These are phyloP conservation scores for Orchesellides sinensis DNA, from an alignment of 2,888 invertebrate species.

Conservation along the genomic window DNA sequence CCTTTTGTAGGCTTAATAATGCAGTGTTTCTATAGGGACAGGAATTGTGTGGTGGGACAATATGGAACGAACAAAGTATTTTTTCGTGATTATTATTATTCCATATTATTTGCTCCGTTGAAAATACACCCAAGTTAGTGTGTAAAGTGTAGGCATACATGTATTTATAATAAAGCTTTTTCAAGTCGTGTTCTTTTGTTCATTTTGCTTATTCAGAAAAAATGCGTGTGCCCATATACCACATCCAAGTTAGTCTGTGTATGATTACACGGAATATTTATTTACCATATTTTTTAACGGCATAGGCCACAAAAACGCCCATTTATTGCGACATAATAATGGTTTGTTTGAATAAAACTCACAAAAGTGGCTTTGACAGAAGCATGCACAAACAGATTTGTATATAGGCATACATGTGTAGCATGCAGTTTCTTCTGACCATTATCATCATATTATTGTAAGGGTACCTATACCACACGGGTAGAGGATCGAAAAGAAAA, in stretches of 20 bases:
- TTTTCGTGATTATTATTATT: conserved; percentile 29
- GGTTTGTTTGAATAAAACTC: conserved; percentile 29
- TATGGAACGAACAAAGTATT: conserved; percentile 8
- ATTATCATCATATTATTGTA: not conserved
- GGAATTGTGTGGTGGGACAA: not conserved
- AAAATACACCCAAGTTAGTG: no score
- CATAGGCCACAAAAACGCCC: conserved; percentile 49
- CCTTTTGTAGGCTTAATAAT: not conserved
- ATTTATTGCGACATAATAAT: conserved; percentile 54
- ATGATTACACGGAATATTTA: conserved; percentile 6
- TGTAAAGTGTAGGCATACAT: not conserved
- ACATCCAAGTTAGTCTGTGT: not conserved
- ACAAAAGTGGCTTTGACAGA: conserved; percentile 50
- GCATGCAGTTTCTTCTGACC: not conserved
- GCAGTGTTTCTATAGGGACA: not conserved
- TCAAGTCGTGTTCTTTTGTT: not conserved
- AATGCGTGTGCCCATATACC: not conserved
- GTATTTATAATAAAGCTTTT: not conserved
- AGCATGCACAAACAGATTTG: conserved; percentile 14
- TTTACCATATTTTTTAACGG: conserved; percentile 31
- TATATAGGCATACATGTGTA: not conserved
- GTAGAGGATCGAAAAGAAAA: not conserved
- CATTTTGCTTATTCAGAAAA: not conserved
- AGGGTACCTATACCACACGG: not conserved
- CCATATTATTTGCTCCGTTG: conserved; percentile 20